Percentiles rank a stretch among this genome's conserved stretches.
Conservation (phyloP, 2,797 vertebrate species). For the Neopelma chrysocephalum region DNA sequence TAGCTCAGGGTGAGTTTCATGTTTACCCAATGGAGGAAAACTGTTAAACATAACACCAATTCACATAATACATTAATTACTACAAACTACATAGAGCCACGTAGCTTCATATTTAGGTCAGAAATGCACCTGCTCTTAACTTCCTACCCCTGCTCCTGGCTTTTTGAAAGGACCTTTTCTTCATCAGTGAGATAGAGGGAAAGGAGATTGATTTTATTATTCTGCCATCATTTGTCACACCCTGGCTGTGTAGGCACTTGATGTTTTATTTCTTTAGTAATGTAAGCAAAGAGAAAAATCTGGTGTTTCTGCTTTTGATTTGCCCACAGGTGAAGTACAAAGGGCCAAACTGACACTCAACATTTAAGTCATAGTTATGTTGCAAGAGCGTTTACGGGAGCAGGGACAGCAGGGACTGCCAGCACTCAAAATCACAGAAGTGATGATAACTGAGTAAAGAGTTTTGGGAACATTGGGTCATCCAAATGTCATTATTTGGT, state of each 20-base stretch:
- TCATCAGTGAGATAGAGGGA: neutral
- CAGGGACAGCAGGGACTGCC: neutral
- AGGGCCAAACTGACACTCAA: constrained; percentile 25
- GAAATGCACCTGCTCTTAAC: neutral
- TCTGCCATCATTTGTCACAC: neutral
- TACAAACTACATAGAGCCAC: neutral
- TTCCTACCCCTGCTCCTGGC: neutral
- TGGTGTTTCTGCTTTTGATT: constrained; percentile 26
- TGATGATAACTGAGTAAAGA: constrained; percentile 8
- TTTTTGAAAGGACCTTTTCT: neutral
- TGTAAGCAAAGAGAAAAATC: constrained; percentile 6
- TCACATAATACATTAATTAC: neutral
- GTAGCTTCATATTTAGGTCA: neutral
- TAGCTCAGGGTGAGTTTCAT: neutral
- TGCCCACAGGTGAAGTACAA: constrained; percentile 22
- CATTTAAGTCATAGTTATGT: constrained; percentile 54
- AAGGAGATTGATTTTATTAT: neutral
- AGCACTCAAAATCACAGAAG: constrained; percentile 7
- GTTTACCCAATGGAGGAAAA: neutral
- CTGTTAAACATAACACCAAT: neutral
- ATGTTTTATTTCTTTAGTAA: constrained; percentile 16
- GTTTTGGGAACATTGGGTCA: constrained; percentile 16
- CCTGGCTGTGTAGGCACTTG: neutral
- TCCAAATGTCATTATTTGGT: constrained; percentile 23
- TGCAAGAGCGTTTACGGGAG: neutral